Conservation (phyloP, 2,113 vertebrate genomes). For the Dicentrarchus labrax region DNA sequence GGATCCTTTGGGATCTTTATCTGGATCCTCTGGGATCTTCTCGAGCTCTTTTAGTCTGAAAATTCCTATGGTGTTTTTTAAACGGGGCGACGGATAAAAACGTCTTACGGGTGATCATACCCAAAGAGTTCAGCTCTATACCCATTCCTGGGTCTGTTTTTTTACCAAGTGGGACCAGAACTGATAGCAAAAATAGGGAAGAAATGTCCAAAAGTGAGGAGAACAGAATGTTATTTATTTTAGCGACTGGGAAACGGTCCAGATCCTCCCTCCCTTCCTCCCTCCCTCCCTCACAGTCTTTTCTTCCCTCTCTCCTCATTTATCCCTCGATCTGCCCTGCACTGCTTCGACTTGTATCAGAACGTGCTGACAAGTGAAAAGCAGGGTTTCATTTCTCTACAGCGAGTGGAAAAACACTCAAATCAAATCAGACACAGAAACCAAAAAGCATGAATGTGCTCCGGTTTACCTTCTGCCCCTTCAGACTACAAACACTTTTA, state of each 20-base stretch:
- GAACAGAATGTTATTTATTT: conserved; percentile 55
- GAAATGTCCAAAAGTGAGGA: conserved; percentile 35
- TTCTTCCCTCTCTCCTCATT: neutral
- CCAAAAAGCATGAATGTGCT: neutral
- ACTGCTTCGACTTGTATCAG: neutral
- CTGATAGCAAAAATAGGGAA: conserved; percentile 6
- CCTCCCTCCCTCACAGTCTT: neutral
- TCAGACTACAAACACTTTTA: neutral
- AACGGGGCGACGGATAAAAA: neutral
- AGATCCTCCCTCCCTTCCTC: neutral
- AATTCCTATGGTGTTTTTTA: neutral
- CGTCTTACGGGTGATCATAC: neutral
- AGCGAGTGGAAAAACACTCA: neutral
- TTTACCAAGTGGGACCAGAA: conserved; percentile 8
- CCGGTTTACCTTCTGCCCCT: no score
- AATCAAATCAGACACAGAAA: neutral
- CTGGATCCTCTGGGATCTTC: neutral
- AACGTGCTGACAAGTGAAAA: conserved; percentile 23
- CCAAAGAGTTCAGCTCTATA: neutral
- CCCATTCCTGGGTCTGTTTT: conserved; percentile 26
- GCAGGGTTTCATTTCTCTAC: neutral
- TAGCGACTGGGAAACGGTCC: conserved; percentile 35
- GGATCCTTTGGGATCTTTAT: neutral
- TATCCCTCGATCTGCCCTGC: neutral
- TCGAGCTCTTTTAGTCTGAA: neutral